Conservation (phyloP, 2,888 invertebrate species). For the Xanthorhoe spadicearia region DNA sequence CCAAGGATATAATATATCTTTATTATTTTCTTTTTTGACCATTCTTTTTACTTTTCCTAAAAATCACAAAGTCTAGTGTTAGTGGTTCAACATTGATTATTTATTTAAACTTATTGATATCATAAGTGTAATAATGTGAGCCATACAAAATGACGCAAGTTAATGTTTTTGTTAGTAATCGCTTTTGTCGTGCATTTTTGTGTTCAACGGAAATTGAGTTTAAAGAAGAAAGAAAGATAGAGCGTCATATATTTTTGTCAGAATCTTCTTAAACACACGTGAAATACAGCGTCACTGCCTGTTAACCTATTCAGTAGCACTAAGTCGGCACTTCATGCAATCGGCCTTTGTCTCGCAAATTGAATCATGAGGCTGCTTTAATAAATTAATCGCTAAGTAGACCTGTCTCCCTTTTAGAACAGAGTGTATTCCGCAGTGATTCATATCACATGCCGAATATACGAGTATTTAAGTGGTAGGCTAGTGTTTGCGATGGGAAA, state of each 20-base stretch:
- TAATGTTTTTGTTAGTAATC: too few species aligned
- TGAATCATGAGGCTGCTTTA: constrained; percentile 68
- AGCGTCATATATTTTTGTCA: neutral
- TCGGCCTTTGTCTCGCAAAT: constrained; percentile 64
- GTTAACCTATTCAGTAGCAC: constrained; percentile 33
- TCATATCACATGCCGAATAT: neutral
- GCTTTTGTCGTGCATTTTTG: too few species aligned
- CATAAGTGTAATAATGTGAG: too few species aligned
- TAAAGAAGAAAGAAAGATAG: too few species aligned
- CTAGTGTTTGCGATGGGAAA: neutral
- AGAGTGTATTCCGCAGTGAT: constrained; percentile 30
- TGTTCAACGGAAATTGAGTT: too few species aligned
- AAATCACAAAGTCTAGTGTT: too few species aligned
- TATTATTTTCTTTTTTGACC: too few species aligned
- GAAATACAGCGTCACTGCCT: constrained; percentile 18
- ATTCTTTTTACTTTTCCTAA: too few species aligned
- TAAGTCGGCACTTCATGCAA: constrained; percentile 45
- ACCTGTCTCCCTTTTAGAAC: constrained; percentile 60
- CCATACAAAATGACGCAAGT: too few species aligned
- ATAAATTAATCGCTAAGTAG: constrained; percentile 69
- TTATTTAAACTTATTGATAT: too few species aligned
- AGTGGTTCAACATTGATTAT: too few species aligned
- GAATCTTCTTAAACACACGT: neutral
- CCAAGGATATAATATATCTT: too few species aligned
- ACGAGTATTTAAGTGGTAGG: neutral